These are phyloP conservation scores for Harlomillsia oculata DNA, from an alignment of 1,140 invertebrate genomes.

Conservation along the genomic window DNA sequence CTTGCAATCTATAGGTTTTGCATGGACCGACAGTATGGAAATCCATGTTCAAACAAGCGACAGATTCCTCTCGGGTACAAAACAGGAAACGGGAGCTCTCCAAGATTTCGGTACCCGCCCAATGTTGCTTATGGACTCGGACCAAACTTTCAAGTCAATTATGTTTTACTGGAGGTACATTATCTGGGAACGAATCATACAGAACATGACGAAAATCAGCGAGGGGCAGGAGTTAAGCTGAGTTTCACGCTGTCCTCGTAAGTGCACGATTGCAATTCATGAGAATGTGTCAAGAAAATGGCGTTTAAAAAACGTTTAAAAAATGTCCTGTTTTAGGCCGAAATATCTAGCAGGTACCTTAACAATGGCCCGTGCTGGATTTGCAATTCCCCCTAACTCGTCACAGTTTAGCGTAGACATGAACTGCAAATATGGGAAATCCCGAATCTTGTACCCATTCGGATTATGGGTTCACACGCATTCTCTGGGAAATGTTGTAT, in stretches of 20 bases:
- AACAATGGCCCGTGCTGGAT: not conserved
- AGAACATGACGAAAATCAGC: not conserved
- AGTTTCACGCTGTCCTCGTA: not conserved
- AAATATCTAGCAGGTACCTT: not conserved
- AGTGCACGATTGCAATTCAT: too few species aligned
- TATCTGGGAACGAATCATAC: not conserved
- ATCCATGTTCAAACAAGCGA: too few species aligned
- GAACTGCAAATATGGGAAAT: not conserved
- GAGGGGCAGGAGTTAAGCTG: not conserved
- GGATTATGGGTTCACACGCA: slow-evolving; percentile 10
- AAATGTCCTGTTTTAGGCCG: not conserved
- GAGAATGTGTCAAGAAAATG: not conserved
- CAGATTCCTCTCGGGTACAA: too few species aligned
- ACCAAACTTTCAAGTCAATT: not conserved
- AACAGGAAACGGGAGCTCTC: too few species aligned
- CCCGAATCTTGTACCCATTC: not conserved
- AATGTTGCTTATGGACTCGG: slow-evolving; percentile 5
- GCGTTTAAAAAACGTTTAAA: not conserved
- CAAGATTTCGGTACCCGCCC: not conserved
- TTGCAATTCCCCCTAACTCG: slow-evolving; percentile 1
- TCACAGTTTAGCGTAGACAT: slow-evolving; percentile 7
- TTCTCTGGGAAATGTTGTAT: not conserved
- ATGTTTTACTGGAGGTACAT: slow-evolving; percentile 9
- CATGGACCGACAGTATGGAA: too few species aligned
- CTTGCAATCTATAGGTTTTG: too few species aligned